Evolutionary conservation across 2,888 invertebrate species (phyloP).

Genomic region (Drosophila birchii): DNA sequence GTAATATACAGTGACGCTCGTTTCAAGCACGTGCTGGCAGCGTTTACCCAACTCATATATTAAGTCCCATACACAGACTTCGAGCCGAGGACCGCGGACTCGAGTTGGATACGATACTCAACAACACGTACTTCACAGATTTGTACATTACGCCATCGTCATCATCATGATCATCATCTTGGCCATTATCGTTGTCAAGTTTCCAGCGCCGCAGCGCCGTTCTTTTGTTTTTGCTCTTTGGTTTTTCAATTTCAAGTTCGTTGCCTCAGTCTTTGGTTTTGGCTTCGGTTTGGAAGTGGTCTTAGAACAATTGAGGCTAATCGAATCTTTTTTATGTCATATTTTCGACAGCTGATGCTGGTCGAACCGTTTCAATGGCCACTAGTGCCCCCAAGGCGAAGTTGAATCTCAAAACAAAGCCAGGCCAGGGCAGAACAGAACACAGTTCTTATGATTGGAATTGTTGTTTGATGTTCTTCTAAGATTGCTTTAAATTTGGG

Average conservation of each 20-base stretch:
- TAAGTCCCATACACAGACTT: slow-evolving; percentile 58
- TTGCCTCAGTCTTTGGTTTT: slow-evolving; percentile 68
- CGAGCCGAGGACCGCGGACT: slow-evolving; percentile 33
- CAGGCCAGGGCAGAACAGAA: slow-evolving; percentile 20
- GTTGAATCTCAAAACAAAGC: slow-evolving; percentile 26
- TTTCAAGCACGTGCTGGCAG: slow-evolving; percentile 75
- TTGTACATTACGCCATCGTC: slow-evolving; percentile 74
- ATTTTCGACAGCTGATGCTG: slow-evolving; percentile 72
- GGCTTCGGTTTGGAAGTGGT: slow-evolving; percentile 51
- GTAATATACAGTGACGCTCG: slow-evolving; percentile 76
- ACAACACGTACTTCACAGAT: slow-evolving; percentile 75
- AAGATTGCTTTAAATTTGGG: slow-evolving; percentile 38
- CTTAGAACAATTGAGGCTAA: slow-evolving; percentile 76
- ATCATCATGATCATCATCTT: slow-evolving; percentile 46
- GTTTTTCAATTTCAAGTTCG: slow-evolving; percentile 75
- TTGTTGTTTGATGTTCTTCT: slow-evolving; percentile 22
- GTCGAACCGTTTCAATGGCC: slow-evolving; percentile 57
- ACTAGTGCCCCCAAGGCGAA: slow-evolving; percentile 28
- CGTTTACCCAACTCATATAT: slow-evolving; percentile 74
- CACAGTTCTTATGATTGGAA: slow-evolving; percentile 33
- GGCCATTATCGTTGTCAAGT: slow-evolving; percentile 51
- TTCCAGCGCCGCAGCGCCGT: slow-evolving; percentile 49
- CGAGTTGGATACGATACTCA: slow-evolving; percentile 57
- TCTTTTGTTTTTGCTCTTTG: slow-evolving; percentile 46
- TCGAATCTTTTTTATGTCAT: slow-evolving; percentile 64